Conservation (phyloP, 2,113 vertebrate genomes). For the Marmota monax region DNA sequence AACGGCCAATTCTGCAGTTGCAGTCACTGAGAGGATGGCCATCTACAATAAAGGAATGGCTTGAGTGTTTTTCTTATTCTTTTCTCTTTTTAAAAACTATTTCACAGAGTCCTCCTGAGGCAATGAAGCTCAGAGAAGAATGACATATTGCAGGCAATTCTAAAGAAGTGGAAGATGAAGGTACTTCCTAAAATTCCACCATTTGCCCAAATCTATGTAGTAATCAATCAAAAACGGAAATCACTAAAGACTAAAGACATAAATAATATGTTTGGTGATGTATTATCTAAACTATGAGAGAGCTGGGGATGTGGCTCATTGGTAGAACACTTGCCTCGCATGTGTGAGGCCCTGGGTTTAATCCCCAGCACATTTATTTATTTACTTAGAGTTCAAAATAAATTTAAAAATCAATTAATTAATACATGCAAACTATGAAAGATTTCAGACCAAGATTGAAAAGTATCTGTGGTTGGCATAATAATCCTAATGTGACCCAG, state of each 20-base stretch:
- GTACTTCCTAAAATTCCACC: no score
- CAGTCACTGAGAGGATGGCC: background rate
- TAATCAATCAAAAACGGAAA: background rate
- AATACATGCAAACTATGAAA: background rate
- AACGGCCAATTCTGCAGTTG: background rate
- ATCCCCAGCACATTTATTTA: no score
- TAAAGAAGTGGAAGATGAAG: background rate
- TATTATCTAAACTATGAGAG: background rate
- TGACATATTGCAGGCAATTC: background rate
- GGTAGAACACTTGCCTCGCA: no score
- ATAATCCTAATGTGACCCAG: background rate
- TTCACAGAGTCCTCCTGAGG: background rate
- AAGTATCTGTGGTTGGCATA: background rate
- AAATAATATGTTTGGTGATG: background rate
- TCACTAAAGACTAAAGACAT: background rate
- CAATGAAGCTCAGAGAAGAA: background rate
- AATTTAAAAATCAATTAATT: no score
- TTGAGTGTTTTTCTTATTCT: background rate
- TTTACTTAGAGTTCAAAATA: no score
- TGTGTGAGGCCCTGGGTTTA: no score
- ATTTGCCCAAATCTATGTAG: background rate
- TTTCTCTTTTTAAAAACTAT: background rate
- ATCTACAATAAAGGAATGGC: background rate
- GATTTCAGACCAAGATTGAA: background rate
- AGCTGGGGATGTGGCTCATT: no score